phyloP scores from a whole-genome alignment of 1,140 invertebrate species.

The Notospermus geniculatus region DNA sequence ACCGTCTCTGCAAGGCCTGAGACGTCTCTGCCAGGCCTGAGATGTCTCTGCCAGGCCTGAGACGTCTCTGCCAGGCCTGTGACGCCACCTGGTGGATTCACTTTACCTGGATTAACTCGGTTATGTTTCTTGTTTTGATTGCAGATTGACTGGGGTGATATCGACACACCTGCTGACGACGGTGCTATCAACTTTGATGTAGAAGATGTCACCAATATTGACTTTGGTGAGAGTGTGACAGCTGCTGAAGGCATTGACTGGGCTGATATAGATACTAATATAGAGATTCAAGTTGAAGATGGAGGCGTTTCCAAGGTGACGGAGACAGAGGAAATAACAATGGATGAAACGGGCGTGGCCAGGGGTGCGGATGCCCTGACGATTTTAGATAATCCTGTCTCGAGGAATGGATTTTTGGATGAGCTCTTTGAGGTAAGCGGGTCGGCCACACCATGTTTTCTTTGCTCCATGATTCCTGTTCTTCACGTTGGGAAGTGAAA shows the following conservation, averaged over 20 bases:
- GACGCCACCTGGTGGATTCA: slow-evolving; percentile 10
- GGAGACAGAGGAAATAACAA: background rate
- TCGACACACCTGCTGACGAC: slow-evolving; percentile 25
- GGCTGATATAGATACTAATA: slow-evolving; percentile 54
- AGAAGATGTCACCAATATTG: slow-evolving; percentile 12
- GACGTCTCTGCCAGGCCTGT: background rate
- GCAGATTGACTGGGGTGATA: slow-evolving; percentile 50
- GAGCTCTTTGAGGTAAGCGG: slow-evolving; percentile 75
- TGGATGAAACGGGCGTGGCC: slow-evolving; percentile 63
- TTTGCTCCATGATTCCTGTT: too few species aligned
- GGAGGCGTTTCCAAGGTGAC: slow-evolving; percentile 14
- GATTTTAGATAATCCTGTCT: slow-evolving; percentile 80
- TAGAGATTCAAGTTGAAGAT: slow-evolving; percentile 61
- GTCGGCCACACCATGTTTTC: too few species aligned
- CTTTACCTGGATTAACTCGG: slow-evolving; percentile 42
- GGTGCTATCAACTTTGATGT: slow-evolving; percentile 45
- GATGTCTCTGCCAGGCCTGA: slow-evolving; percentile 4
- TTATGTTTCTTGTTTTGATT: slow-evolving; percentile 7
- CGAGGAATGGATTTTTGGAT: slow-evolving; percentile 79
- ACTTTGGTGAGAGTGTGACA: background rate
- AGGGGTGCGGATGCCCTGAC: slow-evolving; percentile 77
- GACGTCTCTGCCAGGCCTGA: too few species aligned
- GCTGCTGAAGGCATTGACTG: slow-evolving; percentile 37
- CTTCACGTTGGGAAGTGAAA: too few species aligned
- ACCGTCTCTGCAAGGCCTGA: too few species aligned